Base-by-base conservation (phyloP, 2,888 invertebrate species). In the Hyles lineata region DNA sequence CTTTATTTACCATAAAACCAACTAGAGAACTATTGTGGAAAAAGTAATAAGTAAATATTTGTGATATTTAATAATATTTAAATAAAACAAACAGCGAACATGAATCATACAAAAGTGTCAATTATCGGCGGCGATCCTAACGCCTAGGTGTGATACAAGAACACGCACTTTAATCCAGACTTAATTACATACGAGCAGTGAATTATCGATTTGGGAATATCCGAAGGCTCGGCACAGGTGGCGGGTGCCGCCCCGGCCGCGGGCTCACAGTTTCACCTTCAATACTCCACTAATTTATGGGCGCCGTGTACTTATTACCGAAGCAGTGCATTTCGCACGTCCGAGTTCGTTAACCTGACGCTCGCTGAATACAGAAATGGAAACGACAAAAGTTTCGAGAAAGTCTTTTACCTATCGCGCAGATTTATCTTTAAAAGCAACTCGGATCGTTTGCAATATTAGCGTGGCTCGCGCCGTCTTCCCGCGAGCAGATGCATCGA, bases 131-230 rank as follows among this genome's bases (percentile, higher is more conserved):
- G 78, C 74, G 77, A 85, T 83, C 81, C 80, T 85, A 86, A 85
- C 90, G 87, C 87, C 89, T 89, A 90, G 92, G 90, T 90, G 91
- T 89, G 90, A 89, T 83, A 81, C 83, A 81, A 83, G 81, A 84
- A 83, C 82, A 80, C 82, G 82, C 85, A 87, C 86, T 88, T 89
- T 87, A 89, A 89, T 89, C 90, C 87, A 83, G 82, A 86, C 86
- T 90, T 93, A 94, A 94, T 94, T 93, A 93, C 92, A 92, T 85
- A 86, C 86, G 85, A 81, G 84, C 80, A 84, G 91, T 93, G 91
- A 94, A 92, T 91, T 94, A 94, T 93, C 89, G 93, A 88, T 91
- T 92, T 90, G 90, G 89, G 85, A 87, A 89, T 88, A 90, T 89
- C 88, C 89, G 87, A 90, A 89, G 85, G 89, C 78, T 84, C 77